Evolutionary conservation across 2,113 vertebrate species (phyloP), one percentile per base, ranked within the genome.

Genomic region (Halichoerus grypus): DNA sequence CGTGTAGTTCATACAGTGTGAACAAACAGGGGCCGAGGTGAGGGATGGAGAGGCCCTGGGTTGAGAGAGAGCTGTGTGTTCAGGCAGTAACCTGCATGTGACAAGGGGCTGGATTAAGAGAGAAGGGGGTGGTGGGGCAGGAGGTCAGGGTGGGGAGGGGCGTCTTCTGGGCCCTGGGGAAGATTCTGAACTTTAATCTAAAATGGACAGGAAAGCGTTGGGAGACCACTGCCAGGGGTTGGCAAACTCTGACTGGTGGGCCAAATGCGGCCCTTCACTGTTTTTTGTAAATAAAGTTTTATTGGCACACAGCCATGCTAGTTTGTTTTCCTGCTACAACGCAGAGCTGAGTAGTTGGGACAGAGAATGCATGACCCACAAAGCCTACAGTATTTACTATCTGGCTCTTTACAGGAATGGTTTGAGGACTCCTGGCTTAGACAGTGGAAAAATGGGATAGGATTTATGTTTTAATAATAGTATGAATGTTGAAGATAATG

Each of bases 261-360:
- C 55, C 79, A n/a, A n/a, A 57, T 22, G 36, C 0, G 16, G 24
- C 12, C 13, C 69, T 22, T 63, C 11, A n/a, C 49, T 67, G 3
- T 26, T 26, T 26, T 93, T 96, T 90, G 4, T 39, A 63, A 86
- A 82, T 81, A 61, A 85, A 94, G 77, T 71, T 97, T 96, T 91
- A 94, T 81, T 65, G 74, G 49, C 18, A 79, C 69, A 31, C 7
- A 31, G 22, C 36, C 39, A 8, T 15, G 26, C 22, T 42, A 42
- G 61, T 21, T 63, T n/a, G 36, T 42, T 51, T 87, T 22, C 8
- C 2, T 39, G 10, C 55, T 92, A 19, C 4, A 3, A 33, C 1
- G 76, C 53, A 88, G 79, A 77, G 77, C 28, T 31, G 39, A 51
- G 46, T 39, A 24, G 16, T 15, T 80, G 49, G n/a, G 7, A 53